Evolutionary conservation across 1,140 invertebrate species (phyloP).

Genomic region (Ceratina australensis): DNA sequence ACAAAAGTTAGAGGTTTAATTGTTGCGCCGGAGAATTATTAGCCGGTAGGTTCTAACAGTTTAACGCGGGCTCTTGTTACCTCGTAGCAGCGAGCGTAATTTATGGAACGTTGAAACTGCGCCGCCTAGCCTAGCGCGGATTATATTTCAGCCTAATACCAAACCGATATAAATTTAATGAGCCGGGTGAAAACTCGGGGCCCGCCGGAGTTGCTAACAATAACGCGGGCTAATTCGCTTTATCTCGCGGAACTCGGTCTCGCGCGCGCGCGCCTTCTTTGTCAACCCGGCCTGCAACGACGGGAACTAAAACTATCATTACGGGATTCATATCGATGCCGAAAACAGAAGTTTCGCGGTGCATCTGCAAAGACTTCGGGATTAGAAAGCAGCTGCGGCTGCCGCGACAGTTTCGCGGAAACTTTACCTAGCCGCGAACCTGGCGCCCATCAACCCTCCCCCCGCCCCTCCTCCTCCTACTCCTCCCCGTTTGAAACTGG

Average conservation of each 20-base stretch:
- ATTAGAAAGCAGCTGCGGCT: constrained; percentile 24
- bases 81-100: neutral
- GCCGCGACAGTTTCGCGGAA: neutral
- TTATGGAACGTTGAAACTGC: neutral
- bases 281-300: no score
- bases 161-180: neutral
- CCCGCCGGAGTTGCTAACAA: neutral
- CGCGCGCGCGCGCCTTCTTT: no score
- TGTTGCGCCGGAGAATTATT: constrained; percentile 29
- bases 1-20: constrained; percentile 16
- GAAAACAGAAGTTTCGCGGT: neutral
- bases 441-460: no score
- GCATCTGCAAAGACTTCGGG: no score
- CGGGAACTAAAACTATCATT: no score
- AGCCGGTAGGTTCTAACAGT: constrained; percentile 15
- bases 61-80: neutral
- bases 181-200: neutral
- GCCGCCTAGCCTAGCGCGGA: neutral
- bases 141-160: neutral
- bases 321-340: neutral
- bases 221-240: neutral
- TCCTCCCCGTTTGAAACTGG: neutral
- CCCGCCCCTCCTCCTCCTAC: no score
- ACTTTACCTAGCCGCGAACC: constrained; percentile 4
- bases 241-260: neutral